phyloP scores from a whole-genome alignment of 1,140 invertebrate species.

The Lordiphosa clarofinis region DNA sequence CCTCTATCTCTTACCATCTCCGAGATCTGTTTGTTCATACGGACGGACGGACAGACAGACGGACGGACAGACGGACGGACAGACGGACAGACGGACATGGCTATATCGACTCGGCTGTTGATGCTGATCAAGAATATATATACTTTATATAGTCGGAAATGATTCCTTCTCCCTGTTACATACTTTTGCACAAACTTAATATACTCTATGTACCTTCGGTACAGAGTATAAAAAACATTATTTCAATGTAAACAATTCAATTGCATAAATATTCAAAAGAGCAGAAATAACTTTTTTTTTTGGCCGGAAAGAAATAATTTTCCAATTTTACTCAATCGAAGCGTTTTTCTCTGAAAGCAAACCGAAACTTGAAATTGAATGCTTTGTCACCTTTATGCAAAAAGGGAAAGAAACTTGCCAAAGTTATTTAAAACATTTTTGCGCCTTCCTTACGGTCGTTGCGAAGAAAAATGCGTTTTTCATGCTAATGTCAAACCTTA shows the following conservation, averaged over 20 bases:
- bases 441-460: slow-evolving; percentile 1
- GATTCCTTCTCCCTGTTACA: too few relatives aligned
- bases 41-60: too few relatives aligned
- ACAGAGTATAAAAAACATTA: too few relatives aligned
- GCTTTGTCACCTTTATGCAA: slow-evolving; percentile 43
- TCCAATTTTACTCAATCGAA: slow-evolving; percentile 54
- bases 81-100: too few relatives aligned
- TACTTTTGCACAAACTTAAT: too few relatives aligned
- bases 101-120: too few relatives aligned
- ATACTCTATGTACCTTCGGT: too few relatives aligned
- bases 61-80: too few relatives aligned
- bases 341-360: slow-evolving; percentile 25
- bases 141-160: too few relatives aligned
- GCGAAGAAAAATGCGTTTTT: slow-evolving; percentile 55
- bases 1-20: too few relatives aligned
- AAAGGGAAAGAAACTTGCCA: slow-evolving; percentile 15
- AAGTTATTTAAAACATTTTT: slow-evolving; percentile 57
- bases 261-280: slow-evolving; percentile 46
- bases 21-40: too few relatives aligned
- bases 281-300: slow-evolving; percentile 19
- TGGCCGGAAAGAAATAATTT: slow-evolving; percentile 41
- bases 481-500: slow-evolving; percentile 57
- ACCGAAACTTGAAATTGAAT: slow-evolving; percentile 9
- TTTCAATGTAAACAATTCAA: slow-evolving; percentile 53
- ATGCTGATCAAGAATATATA: too few relatives aligned